Evolutionary conservation across 2,797 vertebrate genomes (phyloP).

Genomic region (Hippocampus kuda): DNA sequence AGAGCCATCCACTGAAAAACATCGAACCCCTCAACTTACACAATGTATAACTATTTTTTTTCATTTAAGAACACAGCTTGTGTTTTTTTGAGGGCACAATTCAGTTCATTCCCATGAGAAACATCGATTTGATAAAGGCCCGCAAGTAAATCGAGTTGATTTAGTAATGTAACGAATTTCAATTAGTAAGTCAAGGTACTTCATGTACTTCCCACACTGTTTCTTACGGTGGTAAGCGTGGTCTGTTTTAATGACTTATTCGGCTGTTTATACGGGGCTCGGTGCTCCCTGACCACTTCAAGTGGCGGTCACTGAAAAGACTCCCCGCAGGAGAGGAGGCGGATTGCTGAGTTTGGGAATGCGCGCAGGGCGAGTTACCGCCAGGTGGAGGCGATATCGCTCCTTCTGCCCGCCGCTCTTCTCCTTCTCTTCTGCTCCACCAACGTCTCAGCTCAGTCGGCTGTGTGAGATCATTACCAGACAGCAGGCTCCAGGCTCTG

Average conservation of each 20-base stretch:
- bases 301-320: background rate
- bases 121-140: background rate
- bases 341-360: background rate
- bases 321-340: background rate
- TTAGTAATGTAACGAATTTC: background rate
- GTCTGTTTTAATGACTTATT: background rate
- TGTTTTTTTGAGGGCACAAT: background rate
- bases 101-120: background rate
- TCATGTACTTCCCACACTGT: background rate
- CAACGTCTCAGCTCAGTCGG: conserved; percentile 52
- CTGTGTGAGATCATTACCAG: conserved; percentile 71
- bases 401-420: conserved; percentile 44
- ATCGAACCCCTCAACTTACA: too few species aligned
- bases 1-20: too few species aligned
- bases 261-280: background rate
- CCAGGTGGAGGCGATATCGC: conserved; percentile 68
- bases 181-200: background rate
- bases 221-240: background rate
- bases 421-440: conserved; percentile 23
- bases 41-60: background rate
- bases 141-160: too few species aligned
- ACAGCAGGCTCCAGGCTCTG: conserved; percentile 66
- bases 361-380: conserved; percentile 31
- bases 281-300: background rate
- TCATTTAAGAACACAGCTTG: background rate